Conservation (phyloP, 2,888 invertebrate species). For the Unio delphinus region DNA sequence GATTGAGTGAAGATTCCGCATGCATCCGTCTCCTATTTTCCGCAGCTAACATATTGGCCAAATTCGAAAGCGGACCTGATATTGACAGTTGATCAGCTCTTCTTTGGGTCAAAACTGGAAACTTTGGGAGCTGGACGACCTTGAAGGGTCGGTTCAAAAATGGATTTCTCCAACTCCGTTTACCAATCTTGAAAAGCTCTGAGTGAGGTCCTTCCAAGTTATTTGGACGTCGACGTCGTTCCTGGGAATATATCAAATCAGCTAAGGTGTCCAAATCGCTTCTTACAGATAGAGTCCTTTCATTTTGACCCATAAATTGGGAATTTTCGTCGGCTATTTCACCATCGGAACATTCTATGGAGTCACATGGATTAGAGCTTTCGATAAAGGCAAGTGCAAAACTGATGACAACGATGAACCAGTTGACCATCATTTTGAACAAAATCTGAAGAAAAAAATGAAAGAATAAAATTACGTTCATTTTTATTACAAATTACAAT, state of each 20-base stretch:
- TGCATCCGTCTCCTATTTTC: slow-evolving; percentile 30
- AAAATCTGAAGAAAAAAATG: no score
- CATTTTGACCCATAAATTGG: not conserved
- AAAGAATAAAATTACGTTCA: no score
- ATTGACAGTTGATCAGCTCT: slow-evolving; percentile 34
- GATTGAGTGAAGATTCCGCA: slow-evolving; percentile 28
- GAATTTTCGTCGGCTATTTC: no score
- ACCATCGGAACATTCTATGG: no score
- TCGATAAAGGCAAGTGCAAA: no score
- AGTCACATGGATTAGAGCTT: no score
- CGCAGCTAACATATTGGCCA: slow-evolving; percentile 41
- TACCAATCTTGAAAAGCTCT: slow-evolving; percentile 21
- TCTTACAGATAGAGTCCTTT: slow-evolving; percentile 22
- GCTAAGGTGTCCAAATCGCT: slow-evolving; percentile 34
- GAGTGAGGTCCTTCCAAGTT: slow-evolving; percentile 9
- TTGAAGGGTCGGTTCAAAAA: not conserved
- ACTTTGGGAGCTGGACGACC: not conserved
- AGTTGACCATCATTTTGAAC: no score
- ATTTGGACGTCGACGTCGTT: slow-evolving; percentile 10
- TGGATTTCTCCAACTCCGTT: slow-evolving; percentile 18
- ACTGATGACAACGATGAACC: no score
- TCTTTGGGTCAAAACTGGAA: slow-evolving; percentile 9
- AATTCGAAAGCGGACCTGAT: slow-evolving; percentile 36
- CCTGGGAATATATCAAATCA: slow-evolving; percentile 25
- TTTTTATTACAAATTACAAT: no score